Percentiles rank a stretch among this genome's conserved stretches.
phyloP scores from a whole-genome alignment of 2,797 vertebrate species.

The Centropyge bicolor region DNA sequence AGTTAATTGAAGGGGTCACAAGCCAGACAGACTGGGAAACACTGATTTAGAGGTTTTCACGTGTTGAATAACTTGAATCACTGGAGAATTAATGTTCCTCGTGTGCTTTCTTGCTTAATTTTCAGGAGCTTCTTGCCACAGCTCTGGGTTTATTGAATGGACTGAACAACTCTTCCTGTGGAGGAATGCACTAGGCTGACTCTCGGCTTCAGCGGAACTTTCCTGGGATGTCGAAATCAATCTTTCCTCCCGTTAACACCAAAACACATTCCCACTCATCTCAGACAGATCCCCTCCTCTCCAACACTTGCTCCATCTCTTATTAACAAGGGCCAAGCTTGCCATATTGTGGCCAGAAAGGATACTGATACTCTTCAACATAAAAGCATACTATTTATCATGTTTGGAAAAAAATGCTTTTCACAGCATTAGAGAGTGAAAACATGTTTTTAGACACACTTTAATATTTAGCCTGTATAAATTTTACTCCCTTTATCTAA shows the following conservation, averaged over 20 bases:
- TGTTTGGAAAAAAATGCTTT: accelerated
- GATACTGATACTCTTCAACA: background rate
- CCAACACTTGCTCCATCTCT: background rate
- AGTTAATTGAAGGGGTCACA: background rate
- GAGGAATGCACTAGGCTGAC: constrained; percentile 21
- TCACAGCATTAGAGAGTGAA: accelerated
- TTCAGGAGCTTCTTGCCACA: background rate
- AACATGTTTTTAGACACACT: accelerated
- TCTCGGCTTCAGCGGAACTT: constrained; percentile 37
- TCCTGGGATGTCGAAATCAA: constrained; percentile 42
- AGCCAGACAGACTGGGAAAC: background rate
- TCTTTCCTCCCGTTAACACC: constrained; percentile 30
- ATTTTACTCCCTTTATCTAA: background rate
- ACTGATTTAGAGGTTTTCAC: constrained; percentile 4
- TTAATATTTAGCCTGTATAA: accelerated
- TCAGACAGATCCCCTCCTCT: constrained; percentile 7
- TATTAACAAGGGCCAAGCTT: constrained; percentile 23
- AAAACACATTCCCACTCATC: constrained; percentile 33
- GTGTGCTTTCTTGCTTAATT: background rate
- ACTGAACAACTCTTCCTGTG: constrained; percentile 13
- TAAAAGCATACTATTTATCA: background rate
- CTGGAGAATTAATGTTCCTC: background rate
- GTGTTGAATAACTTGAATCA: background rate
- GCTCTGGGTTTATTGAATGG: constrained; percentile 19
- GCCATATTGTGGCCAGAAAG: background rate